A percentile compares a stretch with the other conserved stretches of the same genome.
Evolutionary conservation across 2,797 vertebrate genomes (phyloP).

Genomic region (Prionace glauca): DNA sequence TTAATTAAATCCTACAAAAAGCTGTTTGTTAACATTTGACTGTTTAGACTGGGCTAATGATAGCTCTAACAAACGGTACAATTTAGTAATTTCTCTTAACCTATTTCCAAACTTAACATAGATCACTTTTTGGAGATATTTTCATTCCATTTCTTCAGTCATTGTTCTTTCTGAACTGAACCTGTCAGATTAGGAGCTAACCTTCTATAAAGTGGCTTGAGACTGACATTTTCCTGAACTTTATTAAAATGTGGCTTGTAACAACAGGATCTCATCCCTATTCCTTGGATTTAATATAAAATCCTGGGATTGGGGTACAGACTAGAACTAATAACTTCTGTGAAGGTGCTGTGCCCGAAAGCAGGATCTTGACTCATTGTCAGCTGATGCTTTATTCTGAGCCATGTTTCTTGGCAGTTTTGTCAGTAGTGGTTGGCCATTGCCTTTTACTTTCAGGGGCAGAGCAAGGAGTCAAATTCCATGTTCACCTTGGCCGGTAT

Average conservation of each 20-base stretch:
- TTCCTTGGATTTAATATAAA: slow-evolving; percentile 14
- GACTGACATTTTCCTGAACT: not conserved
- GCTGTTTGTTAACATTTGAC: not conserved
- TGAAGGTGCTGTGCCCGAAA: no score
- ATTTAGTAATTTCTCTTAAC: not conserved
- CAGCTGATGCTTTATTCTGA: no score
- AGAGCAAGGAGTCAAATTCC: no score
- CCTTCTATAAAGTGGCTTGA: not conserved
- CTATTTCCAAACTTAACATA: not conserved
- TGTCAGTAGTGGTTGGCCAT: no score
- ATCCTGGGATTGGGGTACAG: not conserved
- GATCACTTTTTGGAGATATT: not conserved
- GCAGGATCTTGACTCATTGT: no score
- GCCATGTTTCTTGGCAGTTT: no score
- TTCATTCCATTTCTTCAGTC: not conserved
- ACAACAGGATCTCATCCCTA: not conserved
- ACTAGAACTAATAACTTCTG: not conserved
- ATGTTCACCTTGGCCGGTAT: no score
- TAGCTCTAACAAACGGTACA: not conserved
- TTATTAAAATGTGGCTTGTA: not conserved
- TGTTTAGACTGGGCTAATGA: not conserved
- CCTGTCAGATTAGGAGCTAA: not conserved
- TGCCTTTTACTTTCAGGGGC: no score
- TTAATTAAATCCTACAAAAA: not conserved
- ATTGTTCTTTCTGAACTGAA: not conserved